Evolutionary conservation across 2,888 invertebrate species (phyloP), one percentile per base, ranked within the genome.

Genomic region (Erebia epiphron): DNA sequence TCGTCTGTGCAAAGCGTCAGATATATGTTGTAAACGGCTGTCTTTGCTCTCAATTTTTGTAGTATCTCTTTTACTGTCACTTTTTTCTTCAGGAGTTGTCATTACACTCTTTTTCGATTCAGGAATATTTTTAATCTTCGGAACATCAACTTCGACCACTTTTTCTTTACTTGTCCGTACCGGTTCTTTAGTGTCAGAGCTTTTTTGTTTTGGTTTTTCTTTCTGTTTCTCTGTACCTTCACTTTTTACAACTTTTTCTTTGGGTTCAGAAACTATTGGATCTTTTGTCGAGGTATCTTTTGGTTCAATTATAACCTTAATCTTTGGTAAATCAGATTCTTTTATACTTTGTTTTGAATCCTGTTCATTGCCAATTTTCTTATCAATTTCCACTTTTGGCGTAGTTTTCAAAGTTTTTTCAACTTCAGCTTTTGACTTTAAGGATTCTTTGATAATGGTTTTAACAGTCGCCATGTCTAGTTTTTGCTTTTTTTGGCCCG

Each of bases 1-100:
- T 68, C 89, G 87, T 77, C 91, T 83, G 26, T 87, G 81, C 71
- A 92, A 83, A 75, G 90, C 89, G 54, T 91, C 90, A 63, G 85
- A 89, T 78, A 88, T 81, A 69, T 87, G 87, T 77, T 88, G 88
- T 73, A 86, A 79, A 81, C 87, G 77, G 77, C 81, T 84, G 68
- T 84, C 84, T 77, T 79, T 81, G 73, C 82, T 67, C 77, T 78
- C 58, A 76, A 76, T 81, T 84, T 84, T 75, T n/a, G 43, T 57
- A 68, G 62, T 68, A 43, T 69, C 67, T 41, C 60, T 70, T 64
- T 72, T 62, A 35, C 58, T 61, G 43, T 66, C 69, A 62, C 61
- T 46, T 41, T 61, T 71, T 41, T 70, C 70, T 52, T 73, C 43
- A 62, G 16, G 46, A 62, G 46, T 66, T 9, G 43, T 4, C 52